Evolutionary conservation across 2,888 invertebrate species (phyloP).

Genomic region (Elmis aenea): DNA sequence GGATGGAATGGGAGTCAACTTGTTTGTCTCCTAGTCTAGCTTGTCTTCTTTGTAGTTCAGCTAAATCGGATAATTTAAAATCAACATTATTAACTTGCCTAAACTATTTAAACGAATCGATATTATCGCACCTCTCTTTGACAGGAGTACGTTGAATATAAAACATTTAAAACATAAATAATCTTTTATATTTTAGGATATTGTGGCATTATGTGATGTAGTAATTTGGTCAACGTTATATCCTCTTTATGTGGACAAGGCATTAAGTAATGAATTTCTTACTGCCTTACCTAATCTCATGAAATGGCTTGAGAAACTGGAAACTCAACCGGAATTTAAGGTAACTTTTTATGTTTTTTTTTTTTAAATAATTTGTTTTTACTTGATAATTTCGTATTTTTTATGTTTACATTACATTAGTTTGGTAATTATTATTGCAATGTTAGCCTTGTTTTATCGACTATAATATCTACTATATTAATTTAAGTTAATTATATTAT

Average conservation of each 20-base stretch:
- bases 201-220: conserved; percentile 63
- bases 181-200: conserved; percentile 48
- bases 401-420: too few relatives aligned
- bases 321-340: conserved; percentile 54
- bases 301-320: conserved; percentile 59
- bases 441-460: too few relatives aligned
- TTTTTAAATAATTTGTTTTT: conserved; percentile 3
- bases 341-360: conserved; percentile 39
- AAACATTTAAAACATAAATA: neutral
- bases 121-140: conserved; percentile 54
- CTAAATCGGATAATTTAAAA: conserved; percentile 52
- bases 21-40: conserved; percentile 55
- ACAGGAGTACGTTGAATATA: conserved; percentile 50
- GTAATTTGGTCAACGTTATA: conserved; percentile 70
- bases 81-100: conserved; percentile 54
- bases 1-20: conserved; percentile 64
- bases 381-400: neutral
- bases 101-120: conserved; percentile 52
- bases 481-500: too few relatives aligned
- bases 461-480: too few relatives aligned
- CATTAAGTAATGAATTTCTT: conserved; percentile 53
- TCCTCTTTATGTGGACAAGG: conserved; percentile 57
- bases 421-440: too few relatives aligned
- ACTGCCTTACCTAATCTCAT: conserved; percentile 51
- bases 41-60: conserved; percentile 49